Base-by-base conservation (phyloP, 2,888 invertebrate genomes). In the Macrophya alboannulata region DNA sequence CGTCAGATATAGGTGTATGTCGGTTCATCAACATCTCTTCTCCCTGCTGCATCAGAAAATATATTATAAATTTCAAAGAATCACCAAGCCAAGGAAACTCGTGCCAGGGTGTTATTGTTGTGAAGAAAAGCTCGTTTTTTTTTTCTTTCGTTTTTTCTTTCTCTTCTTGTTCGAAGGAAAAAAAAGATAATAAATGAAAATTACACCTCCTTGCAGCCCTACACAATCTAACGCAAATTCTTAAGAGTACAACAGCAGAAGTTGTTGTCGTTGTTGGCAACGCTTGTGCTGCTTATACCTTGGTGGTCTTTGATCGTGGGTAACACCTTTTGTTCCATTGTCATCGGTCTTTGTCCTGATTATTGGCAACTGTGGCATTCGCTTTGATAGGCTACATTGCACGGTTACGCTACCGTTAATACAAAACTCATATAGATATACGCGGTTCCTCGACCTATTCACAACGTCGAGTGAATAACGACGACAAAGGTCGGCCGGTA, bases 341-440 rank as follows among this genome's bases (percentile, higher is more conserved):
- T 87, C 84, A 84, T 76, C 79, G 74, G 25, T 86, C 86, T 87
- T 88, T 87, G 86, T 87, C 85, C 87, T 68, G 87, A 86, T 89
- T 87, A 87, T 87, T 87, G 89, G 62, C 82, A 81, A 81, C 81
- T 81, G 43, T 81, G 81, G 37, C 62, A 81, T 81, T 81, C 62
- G 62, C 81, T 81, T 81, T 81, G 81, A 62, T 62, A 81, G 81
- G 59, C 62, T 25, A 37, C n/a, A 77, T 77, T 21, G 77, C 37
- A 31, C 31, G 6, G 81, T 31, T 62, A 40, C 43, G 43, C 51
- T 25, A 31, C 40, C 62, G 79, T 62, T 79, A 43, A 81, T 62
- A 43, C 81, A 81, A 81, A 59, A 81, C 43, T 51, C 43, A 62
- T 81, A 43, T 59, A 81, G 77, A 37, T 55, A 77, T 55, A 51